These are phyloP conservation scores for Patagioenas fasciata DNA, from an alignment of 2,113 vertebrate species.

Conservation along the genomic window DNA sequence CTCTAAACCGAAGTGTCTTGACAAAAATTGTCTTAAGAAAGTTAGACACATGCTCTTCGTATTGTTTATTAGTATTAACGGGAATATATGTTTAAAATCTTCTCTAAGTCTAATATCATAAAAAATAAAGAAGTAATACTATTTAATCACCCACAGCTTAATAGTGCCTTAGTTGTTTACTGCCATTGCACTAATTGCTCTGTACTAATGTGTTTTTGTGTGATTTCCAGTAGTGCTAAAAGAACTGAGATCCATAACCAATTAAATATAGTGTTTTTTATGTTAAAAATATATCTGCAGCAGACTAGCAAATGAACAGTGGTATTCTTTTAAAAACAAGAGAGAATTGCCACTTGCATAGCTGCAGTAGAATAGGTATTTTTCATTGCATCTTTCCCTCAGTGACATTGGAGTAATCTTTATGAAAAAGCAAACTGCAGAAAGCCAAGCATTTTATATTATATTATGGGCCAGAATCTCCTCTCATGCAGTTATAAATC, in stretches of 20 bases:
- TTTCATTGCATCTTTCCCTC: conserved; percentile 66
- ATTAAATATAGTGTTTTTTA: conserved; percentile 84
- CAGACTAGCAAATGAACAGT: conserved; percentile 70
- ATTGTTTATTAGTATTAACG: conserved; percentile 61
- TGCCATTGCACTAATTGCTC: conserved; percentile 82
- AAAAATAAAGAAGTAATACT: conserved; percentile 84
- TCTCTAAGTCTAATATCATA: conserved; percentile 76
- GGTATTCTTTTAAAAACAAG: conserved; percentile 65
- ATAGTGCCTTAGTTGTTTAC: conserved; percentile 84
- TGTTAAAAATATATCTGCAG: conserved; percentile 83
- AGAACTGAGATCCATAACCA: conserved; percentile 85
- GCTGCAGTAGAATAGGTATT: conserved; percentile 70
- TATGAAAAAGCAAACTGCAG: conserved; percentile 73
- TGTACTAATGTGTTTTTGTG: conserved; percentile 85
- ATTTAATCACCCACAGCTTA: conserved; percentile 87
- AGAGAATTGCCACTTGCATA: conserved; percentile 60
- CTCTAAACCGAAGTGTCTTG: conserved; percentile 39
- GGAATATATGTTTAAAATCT: conserved; percentile 69
- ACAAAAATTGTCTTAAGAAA: conserved; percentile 55
- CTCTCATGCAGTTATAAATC: conserved; percentile 44
- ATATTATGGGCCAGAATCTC: conserved; percentile 16
- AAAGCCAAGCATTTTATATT: conserved; percentile 57
- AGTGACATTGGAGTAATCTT: conserved; percentile 72
- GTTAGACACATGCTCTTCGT: conserved; percentile 74
- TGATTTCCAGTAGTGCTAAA: conserved; percentile 85